Conservation (phyloP, 2,797 vertebrate genomes). For the Artibeus jamaicensis region DNA sequence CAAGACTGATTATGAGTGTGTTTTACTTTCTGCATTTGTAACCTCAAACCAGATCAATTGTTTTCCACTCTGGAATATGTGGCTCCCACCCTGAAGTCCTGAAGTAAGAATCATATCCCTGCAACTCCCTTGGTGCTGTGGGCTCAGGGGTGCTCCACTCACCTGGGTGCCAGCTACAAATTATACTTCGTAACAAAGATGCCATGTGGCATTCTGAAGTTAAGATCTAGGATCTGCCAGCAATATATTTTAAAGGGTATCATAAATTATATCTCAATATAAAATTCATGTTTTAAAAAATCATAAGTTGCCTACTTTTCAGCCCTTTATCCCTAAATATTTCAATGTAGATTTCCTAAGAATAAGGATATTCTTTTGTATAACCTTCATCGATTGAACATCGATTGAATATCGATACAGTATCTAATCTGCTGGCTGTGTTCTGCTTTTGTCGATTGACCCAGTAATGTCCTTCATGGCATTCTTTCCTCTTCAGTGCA, state of each 20-base stretch:
- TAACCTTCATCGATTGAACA: neutral
- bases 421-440: neutral
- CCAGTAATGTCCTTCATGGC: neutral
- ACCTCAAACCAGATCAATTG: neutral
- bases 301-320: neutral
- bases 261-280: neutral
- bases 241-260: constrained; percentile 10
- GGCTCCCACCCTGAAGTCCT: neutral
- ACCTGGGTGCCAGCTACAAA: neutral
- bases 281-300: neutral
- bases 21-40: neutral
- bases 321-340: neutral
- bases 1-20: neutral
- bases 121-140: neutral
- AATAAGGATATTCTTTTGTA: neutral
- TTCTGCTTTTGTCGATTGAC: neutral
- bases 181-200: neutral
- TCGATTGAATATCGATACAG: neutral
- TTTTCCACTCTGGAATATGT: neutral
- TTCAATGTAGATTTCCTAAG: neutral
- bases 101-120: neutral
- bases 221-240: neutral
- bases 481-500: neutral
- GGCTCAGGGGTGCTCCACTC: neutral
- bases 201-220: neutral